Evolutionary conservation across 1,140 invertebrate species (phyloP).

Genomic region (Zaprionus africanus): DNA sequence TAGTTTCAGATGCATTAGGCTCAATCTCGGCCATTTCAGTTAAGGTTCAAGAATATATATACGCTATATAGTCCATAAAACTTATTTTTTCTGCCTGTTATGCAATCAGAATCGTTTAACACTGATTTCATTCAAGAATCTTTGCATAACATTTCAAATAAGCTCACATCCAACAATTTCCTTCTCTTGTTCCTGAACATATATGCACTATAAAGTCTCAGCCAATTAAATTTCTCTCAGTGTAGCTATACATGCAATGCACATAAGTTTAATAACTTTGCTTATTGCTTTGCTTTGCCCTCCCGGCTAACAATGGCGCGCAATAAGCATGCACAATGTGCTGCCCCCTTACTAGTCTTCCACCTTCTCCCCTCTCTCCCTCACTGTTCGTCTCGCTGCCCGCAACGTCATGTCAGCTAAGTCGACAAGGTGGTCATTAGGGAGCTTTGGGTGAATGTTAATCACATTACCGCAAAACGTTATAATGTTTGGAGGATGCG

Average conservation of each 20-base stretch:
- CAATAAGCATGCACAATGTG: slow-evolving; percentile 18
- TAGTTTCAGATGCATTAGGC: fast-evolving
- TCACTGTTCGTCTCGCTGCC: background rate
- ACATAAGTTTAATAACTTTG: slow-evolving; percentile 76
- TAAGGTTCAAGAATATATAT: background rate
- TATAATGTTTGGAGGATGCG: slow-evolving; percentile 72
- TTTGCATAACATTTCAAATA: background rate
- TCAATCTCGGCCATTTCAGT: background rate
- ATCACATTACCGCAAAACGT: slow-evolving; percentile 80
- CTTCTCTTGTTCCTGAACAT: background rate
- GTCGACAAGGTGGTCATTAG: slow-evolving; percentile 72
- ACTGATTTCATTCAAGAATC: background rate
- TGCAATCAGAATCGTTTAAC: too few species aligned
- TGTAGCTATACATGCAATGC: slow-evolving; percentile 5
- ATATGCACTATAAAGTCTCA: background rate
- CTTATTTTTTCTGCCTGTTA: background rate
- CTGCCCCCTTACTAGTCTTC: background rate
- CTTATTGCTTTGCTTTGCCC: slow-evolving; percentile 43
- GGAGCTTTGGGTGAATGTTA: slow-evolving; percentile 73
- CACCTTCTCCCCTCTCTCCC: background rate
- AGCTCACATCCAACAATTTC: background rate
- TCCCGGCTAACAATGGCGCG: slow-evolving; percentile 10
- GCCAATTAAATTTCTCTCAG: background rate
- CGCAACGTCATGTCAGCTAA: slow-evolving; percentile 26
- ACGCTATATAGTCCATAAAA: background rate